Evolutionary conservation across 2,797 vertebrate genomes (phyloP).

Genomic region (Pseudochirops cupreus): DNA sequence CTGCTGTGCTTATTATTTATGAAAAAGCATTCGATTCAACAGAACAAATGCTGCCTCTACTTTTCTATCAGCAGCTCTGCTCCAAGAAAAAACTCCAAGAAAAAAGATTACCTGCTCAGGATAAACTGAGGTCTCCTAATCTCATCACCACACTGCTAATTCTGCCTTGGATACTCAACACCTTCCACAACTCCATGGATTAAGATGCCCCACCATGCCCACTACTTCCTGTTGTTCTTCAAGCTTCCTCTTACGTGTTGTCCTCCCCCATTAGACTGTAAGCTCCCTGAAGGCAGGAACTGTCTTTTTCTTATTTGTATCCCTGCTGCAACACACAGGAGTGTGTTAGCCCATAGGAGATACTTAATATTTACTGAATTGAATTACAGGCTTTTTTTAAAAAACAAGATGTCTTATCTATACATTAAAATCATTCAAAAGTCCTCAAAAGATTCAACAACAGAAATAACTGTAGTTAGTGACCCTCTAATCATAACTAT

Average conservation of each 20-base stretch:
- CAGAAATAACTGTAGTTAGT: neutral
- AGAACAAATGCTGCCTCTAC: neutral
- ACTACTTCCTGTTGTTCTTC: neutral
- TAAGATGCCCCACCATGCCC: neutral
- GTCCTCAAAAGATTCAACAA: neutral
- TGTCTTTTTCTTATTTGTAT: neutral
- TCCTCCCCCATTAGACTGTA: neutral
- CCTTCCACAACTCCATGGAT: neutral
- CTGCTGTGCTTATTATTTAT: no score
- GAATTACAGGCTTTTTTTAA: no score
- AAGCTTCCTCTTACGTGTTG: neutral
- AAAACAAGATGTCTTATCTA: neutral
- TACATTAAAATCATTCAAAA: neutral
- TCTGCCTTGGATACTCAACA: neutral
- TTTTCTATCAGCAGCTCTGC: neutral
- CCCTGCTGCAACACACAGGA: neutral
- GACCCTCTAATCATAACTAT: neutral
- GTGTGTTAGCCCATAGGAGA: neutral
- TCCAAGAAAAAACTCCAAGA: neutral
- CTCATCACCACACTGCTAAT: neutral
- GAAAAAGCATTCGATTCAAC: neutral
- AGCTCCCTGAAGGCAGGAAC: neutral
- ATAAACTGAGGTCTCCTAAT: neutral
- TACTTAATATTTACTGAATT: neutral
- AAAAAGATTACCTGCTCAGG: neutral